Evolutionary conservation across 1,140 invertebrate genomes (phyloP).

Genomic region (Colletes latitarsis): DNA sequence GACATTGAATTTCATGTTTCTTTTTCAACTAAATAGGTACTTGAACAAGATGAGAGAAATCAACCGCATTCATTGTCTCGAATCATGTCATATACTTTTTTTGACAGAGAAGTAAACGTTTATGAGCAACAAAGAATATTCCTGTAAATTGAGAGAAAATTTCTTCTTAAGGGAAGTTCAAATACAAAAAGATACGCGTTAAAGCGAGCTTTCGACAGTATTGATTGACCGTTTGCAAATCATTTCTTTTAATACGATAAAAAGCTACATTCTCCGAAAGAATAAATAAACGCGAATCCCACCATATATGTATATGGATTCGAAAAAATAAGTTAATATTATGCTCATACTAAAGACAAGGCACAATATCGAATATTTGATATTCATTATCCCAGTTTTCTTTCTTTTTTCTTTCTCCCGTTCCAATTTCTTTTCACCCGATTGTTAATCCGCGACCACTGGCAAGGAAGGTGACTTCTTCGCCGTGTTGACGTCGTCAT

Average conservation of each 20-base stretch:
- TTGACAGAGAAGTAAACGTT: background rate
- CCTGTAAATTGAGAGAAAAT: background rate
- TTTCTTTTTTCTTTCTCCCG: slow-evolving; percentile 35
- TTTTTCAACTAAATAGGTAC: background rate
- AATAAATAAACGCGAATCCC: background rate
- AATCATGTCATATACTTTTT: background rate
- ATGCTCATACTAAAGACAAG: slow-evolving; percentile 10
- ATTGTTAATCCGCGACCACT: slow-evolving; percentile 37
- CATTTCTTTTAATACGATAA: background rate
- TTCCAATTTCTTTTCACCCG: slow-evolving; percentile 38
- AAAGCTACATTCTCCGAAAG: background rate
- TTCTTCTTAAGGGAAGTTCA: background rate
- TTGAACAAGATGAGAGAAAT: background rate
- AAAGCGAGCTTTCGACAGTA: background rate
- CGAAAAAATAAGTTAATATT: background rate
- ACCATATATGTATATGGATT: no score
- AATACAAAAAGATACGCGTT: background rate
- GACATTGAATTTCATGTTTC: background rate
- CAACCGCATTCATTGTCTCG: background rate
- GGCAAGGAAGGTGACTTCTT: slow-evolving; percentile 52
- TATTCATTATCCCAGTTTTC: slow-evolving; percentile 13
- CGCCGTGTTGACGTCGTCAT: slow-evolving; percentile 54
- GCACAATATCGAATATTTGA: slow-evolving; percentile 1
- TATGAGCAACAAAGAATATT: background rate
- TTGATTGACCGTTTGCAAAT: background rate